Conservation (phyloP, 2,888 invertebrate species). For the Eumacrocentrus americanus region DNA sequence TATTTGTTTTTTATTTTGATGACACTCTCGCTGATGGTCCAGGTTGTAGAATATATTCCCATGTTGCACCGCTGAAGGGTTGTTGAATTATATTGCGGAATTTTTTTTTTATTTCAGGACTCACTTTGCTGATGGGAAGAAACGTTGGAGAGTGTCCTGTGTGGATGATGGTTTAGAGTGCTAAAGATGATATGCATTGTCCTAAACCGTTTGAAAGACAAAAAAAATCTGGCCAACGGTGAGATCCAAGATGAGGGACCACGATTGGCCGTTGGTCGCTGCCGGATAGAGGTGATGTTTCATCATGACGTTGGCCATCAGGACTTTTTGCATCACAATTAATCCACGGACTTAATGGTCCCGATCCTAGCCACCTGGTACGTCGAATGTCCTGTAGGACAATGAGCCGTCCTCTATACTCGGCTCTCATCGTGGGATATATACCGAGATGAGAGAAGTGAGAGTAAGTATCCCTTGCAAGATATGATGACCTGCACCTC, state of each 20-base stretch:
- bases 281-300: too few relatives aligned
- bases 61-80: not conserved
- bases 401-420: constrained; percentile 47
- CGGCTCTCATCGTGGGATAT: constrained; percentile 33
- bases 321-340: constrained; percentile 56
- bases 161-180: too few relatives aligned
- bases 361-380: constrained; percentile 54
- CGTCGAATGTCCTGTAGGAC: constrained; percentile 47
- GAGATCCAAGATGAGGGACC: constrained; percentile 7
- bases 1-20: not conserved
- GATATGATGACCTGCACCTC: constrained; percentile 38
- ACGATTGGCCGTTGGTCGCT: constrained; percentile 34
- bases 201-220: not conserved
- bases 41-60: not conserved
- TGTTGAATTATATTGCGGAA: constrained; percentile 1
- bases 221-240: constrained; percentile 35
- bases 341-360: constrained; percentile 53
- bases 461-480: constrained; percentile 14
- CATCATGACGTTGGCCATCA: constrained; percentile 46
- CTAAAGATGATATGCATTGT: constrained; percentile 10
- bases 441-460: constrained; percentile 17
- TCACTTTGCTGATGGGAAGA: not conserved
- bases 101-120: not conserved
- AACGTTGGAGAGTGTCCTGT: not conserved
- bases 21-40: not conserved